These are phyloP conservation scores for Carollia perspicillata DNA, from an alignment of 2,113 vertebrate genomes.

Conservation along the genomic window DNA sequence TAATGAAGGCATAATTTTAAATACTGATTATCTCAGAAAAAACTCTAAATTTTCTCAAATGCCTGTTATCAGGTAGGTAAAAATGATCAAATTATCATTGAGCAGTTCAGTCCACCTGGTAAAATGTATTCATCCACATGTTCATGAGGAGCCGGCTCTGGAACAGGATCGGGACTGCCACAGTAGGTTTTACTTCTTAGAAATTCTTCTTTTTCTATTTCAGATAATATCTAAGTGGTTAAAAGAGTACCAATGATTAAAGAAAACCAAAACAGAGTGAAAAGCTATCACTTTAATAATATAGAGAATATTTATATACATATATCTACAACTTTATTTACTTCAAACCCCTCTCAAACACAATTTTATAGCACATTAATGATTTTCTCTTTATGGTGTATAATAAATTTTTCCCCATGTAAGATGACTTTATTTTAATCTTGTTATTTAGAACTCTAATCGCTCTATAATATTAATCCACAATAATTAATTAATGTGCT, in stretches of 20 bases:
- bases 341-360: slow-evolving; percentile 17
- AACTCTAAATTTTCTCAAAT: neutral
- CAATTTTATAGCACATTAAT: neutral
- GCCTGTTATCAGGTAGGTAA: neutral
- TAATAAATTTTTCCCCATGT: neutral
- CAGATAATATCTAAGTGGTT: slow-evolving; percentile 74
- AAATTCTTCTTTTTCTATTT: slow-evolving; percentile 79
- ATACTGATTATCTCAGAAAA: neutral
- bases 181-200: slow-evolving; percentile 24
- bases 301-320: neutral
- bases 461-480: neutral
- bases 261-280: neutral
- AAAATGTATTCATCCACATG: slow-evolving; percentile 38
- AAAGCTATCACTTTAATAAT: neutral
- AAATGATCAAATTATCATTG: neutral
- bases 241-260: slow-evolving; percentile 51
- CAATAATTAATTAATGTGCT: neutral
- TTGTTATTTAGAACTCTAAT: neutral
- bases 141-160: neutral
- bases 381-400: neutral
- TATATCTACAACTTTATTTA: neutral
- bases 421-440: neutral
- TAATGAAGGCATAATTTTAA: neutral
- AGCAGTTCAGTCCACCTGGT: slow-evolving; percentile 62
- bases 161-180: neutral